These are phyloP conservation scores for Pterocles gutturalis DNA, from an alignment of 2,113 vertebrate genomes.

Conservation along the genomic window DNA sequence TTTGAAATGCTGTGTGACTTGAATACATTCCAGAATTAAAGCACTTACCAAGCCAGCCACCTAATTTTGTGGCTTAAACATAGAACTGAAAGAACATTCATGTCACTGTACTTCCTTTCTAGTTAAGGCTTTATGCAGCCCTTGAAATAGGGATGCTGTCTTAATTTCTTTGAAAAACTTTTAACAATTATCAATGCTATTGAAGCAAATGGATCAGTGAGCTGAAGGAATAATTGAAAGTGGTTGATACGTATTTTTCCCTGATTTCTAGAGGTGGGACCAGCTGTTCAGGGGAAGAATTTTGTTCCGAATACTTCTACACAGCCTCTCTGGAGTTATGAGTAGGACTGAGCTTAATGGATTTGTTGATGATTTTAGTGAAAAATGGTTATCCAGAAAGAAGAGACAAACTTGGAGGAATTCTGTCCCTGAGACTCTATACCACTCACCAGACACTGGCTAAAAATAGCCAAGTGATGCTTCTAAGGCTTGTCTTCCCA, in stretches of 20 bases:
- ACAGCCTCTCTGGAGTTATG: background rate
- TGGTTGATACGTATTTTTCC: background rate
- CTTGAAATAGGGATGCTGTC: background rate
- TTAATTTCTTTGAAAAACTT: background rate
- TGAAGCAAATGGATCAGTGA: background rate
- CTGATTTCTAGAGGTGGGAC: background rate
- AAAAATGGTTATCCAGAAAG: background rate
- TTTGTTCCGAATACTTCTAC: background rate
- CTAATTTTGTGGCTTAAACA: background rate
- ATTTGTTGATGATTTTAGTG: background rate
- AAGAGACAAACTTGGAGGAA: background rate
- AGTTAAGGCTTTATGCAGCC: background rate
- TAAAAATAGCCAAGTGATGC: background rate
- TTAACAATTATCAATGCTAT: background rate
- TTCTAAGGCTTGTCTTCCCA: background rate
- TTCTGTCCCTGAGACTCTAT: background rate
- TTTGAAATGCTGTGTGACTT: background rate
- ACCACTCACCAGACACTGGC: background rate
- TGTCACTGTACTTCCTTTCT: background rate
- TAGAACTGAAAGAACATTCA: background rate
- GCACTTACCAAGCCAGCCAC: background rate
- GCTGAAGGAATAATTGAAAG: background rate
- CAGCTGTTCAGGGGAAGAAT: background rate
- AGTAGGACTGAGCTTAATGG: background rate
- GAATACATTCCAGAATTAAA: background rate